Evolutionary conservation across 2,797 vertebrate species (phyloP), one percentile per base, ranked within the genome.

Genomic region (Hoplostethus mediterraneus): DNA sequence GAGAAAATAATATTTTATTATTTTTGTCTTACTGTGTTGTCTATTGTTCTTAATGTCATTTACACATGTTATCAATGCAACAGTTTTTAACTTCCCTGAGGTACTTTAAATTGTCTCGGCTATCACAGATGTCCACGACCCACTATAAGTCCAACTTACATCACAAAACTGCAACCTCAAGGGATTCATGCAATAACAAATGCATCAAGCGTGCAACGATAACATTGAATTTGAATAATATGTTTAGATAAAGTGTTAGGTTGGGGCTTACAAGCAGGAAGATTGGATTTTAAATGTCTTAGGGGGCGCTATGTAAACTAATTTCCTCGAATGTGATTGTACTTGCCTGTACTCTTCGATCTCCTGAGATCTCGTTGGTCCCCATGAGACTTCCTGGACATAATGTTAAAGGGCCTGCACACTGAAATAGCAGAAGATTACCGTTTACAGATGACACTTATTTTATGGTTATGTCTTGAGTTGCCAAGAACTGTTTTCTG

Each of bases 291-390:
- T 66, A 74, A 79, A 71, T 81, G 77, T 84, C 82, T 86, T 60
- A 38, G 40, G 80, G 70, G 82, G 21, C 47, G 60, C 67, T 31
- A 77, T 73, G 86, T 63, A 71, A 80, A 87, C 61, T 83, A 25
- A 75, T 83, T 82, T 84, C 70, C 61, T 75, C 85, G 67, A 84
- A 79, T 86, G 57, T 82, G 84, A 88, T 85, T 81, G 80, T 84
- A 67, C 75, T 82, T 78, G 68, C 70, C 85, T 77, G 61, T 75
- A 58, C 31, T 68, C 40, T 3, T 16, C 8, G 36, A 70, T 87
- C 87, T 80, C 84, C 58, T 49, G 86, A 87, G 85, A 87, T 44
- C 54, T 53, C 36, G 3, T 28, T 28, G 49, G 76, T 64, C 42
- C 67, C 70, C 62, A 47, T 21, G 80, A 81, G 86, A 87, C 21